phyloP scores from a whole-genome alignment of 2,797 vertebrate genomes.

The Pogonophryne albipinna region DNA sequence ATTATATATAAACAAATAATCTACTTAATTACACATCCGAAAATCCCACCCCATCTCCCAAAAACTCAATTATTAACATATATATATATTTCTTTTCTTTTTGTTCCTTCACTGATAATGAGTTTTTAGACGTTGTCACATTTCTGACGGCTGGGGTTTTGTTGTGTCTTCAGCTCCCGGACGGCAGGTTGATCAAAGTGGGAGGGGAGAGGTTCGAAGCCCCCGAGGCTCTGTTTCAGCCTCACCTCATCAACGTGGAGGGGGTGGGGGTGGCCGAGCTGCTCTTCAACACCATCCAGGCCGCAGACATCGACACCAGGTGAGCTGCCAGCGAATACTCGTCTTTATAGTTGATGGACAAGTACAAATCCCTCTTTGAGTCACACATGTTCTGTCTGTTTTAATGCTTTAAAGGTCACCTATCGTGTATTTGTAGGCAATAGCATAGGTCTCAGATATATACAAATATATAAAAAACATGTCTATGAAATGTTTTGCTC shows the following conservation, averaged over 20 bases:
- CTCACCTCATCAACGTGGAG: constrained; percentile 94
- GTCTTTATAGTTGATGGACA: background rate
- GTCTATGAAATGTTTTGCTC: too few relatives aligned
- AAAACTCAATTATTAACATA: too few relatives aligned
- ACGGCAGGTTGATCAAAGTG: constrained; percentile 93
- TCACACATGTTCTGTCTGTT: background rate
- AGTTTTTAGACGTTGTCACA: background rate
- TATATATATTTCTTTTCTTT: too few relatives aligned
- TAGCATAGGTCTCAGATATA: too few relatives aligned
- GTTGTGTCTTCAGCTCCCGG: constrained; percentile 86
- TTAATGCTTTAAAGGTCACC: too few relatives aligned
- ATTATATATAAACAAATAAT: too few relatives aligned
- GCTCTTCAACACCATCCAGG: constrained; percentile 95
- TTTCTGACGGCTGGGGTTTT: background rate
- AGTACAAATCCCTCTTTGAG: background rate
- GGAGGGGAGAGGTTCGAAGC: constrained; percentile 95
- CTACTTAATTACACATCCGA: too few relatives aligned
- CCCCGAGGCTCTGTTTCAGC: constrained; percentile 93
- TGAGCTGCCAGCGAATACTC: constrained; percentile 41
- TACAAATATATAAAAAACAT: too few relatives aligned
- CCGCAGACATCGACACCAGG: constrained; percentile 94
- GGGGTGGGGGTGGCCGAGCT: constrained; percentile 93
- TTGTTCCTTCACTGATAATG: too few relatives aligned
- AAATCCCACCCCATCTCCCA: too few relatives aligned
- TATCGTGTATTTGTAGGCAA: too few relatives aligned